Evolutionary conservation across 2,888 invertebrate genomes (phyloP).

Genomic region (Pseudeuparius sepicola): DNA sequence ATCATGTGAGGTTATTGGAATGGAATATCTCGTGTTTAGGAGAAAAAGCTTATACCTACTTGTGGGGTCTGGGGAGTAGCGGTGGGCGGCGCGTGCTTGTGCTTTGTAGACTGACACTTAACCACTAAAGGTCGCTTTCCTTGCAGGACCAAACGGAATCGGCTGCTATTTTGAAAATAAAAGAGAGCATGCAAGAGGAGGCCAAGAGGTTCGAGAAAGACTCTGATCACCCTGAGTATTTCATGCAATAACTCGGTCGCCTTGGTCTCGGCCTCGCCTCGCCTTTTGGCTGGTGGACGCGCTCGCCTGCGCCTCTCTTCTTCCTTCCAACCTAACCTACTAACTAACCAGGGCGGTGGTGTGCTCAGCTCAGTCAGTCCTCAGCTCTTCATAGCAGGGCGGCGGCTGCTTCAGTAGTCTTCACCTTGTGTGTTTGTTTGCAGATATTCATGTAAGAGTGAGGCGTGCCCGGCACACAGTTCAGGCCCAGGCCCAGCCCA

Average conservation of each 20-base stretch:
- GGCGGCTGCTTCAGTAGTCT: too few relatives aligned
- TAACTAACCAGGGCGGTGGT: slow-evolving; percentile 41
- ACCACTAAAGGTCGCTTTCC: slow-evolving; percentile 43
- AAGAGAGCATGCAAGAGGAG: slow-evolving; percentile 99
- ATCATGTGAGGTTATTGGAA: too few relatives aligned
- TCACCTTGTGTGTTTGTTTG: slow-evolving; percentile 38
- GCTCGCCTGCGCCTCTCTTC: slow-evolving; percentile 32
- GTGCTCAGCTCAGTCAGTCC: slow-evolving; percentile 39
- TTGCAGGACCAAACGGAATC: slow-evolving; percentile 87
- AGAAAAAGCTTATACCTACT: slow-evolving; percentile 14
- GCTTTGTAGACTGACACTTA: slow-evolving; percentile 41
- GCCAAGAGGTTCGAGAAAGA: slow-evolving; percentile 98
- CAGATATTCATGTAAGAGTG: slow-evolving; percentile 41
- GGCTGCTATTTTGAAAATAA: slow-evolving; percentile 99
- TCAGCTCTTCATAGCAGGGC: slow-evolving; percentile 38
- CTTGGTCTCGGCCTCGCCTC: slow-evolving; percentile 40
- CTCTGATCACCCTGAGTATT: slow-evolving; percentile 93
- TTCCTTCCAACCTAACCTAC: slow-evolving; percentile 36
- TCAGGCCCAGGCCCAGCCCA: slow-evolving; percentile 20
- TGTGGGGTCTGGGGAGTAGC: slow-evolving; percentile 22
- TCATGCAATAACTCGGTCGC: slow-evolving; percentile 79
- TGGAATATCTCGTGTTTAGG: too few relatives aligned
- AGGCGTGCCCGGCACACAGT: slow-evolving; percentile 10
- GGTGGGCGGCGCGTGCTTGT: slow-evolving; percentile 29
- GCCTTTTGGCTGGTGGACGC: slow-evolving; percentile 38